These are phyloP conservation scores for Acipenser oxyrinchus DNA, from an alignment of 2,797 vertebrate genomes.

Conservation along the genomic window DNA sequence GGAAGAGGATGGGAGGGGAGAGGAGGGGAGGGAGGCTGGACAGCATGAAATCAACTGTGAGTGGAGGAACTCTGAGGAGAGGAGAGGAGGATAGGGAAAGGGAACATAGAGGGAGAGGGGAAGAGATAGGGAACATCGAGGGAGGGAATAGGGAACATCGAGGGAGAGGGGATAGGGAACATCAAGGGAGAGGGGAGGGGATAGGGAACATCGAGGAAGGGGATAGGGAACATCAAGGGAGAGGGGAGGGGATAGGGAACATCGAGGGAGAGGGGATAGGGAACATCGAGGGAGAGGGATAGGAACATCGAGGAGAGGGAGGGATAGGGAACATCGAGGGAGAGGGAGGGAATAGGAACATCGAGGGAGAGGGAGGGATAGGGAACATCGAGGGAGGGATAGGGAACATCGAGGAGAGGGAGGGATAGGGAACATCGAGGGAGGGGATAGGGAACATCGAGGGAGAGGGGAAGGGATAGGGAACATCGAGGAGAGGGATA, in stretches of 20 bases:
- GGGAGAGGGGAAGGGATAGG: background rate
- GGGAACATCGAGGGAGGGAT: background rate
- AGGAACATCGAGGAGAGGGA: background rate
- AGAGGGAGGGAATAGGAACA: too few species aligned
- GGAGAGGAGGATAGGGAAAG: background rate
- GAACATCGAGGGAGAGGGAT: background rate
- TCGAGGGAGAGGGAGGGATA: background rate
- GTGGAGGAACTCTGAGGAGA: slow-evolving; percentile 79
- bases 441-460: background rate
- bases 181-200: background rate
- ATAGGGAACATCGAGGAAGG: background rate
- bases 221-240: background rate
- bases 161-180: background rate
- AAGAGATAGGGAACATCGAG: background rate
- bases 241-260: too few species aligned
- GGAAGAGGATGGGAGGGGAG: background rate
- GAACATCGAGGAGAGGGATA: background rate
- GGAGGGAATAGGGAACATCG: background rate
- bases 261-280: background rate
- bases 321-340: background rate
- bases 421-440: background rate
- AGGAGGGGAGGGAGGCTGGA: slow-evolving; percentile 64
- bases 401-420: background rate
- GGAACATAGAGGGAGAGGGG: background rate
- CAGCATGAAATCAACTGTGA: slow-evolving; percentile 95